phyloP scores from a whole-genome alignment of 2,113 vertebrate genomes.

The Pipra filicauda region DNA sequence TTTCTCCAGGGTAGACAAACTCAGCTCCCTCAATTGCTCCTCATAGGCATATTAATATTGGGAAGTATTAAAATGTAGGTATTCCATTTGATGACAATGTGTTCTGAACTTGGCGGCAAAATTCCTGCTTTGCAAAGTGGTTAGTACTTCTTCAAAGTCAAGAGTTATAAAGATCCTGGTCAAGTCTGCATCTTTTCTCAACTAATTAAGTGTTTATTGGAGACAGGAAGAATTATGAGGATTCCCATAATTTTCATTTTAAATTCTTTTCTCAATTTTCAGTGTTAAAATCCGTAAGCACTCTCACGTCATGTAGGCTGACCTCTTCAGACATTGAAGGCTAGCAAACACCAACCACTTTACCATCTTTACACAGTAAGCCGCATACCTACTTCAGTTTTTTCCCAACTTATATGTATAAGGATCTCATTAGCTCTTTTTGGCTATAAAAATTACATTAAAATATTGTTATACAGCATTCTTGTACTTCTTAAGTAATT shows the following conservation, averaged over 20 bases:
- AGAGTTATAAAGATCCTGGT: not conserved
- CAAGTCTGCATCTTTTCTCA: not conserved
- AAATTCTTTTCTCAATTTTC: not conserved
- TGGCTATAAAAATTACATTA: not conserved
- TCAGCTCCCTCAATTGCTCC: not conserved
- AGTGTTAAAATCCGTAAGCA: not conserved
- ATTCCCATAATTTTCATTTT: not conserved
- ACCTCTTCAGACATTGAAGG: not conserved
- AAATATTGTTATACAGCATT: not conserved
- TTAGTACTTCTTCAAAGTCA: not conserved
- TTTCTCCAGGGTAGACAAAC: not conserved
- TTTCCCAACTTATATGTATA: fast-evolving
- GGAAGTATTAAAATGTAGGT: not conserved
- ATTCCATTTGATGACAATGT: not conserved
- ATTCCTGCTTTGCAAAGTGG: not conserved
- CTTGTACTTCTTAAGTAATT: not conserved
- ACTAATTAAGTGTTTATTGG: not conserved
- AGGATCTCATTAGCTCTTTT: not conserved
- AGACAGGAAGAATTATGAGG: not conserved
- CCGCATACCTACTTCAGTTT: not conserved
- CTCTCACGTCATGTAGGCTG: not conserved
- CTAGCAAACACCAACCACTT: not conserved
- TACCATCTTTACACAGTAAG: not conserved
- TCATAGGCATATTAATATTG: not conserved
- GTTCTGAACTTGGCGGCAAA: not conserved